phyloP scores from a whole-genome alignment of 2,797 vertebrate genomes.

The Benthosema pterotum region DNA sequence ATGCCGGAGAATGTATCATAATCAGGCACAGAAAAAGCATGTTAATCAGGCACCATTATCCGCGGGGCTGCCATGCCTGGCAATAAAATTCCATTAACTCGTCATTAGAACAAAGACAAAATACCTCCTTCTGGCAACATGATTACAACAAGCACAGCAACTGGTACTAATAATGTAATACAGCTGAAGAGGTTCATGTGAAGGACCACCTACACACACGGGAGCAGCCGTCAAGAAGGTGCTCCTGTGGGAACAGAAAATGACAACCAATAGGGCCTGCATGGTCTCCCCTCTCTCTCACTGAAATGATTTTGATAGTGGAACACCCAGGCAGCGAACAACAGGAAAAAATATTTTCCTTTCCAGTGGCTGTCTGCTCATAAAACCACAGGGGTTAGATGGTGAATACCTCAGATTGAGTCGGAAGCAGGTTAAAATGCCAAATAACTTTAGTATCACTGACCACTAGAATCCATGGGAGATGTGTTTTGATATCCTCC shows the following conservation, averaged over 20 bases:
- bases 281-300: conserved; percentile 22
- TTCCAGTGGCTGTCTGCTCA: conserved; percentile 11
- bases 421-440: not conserved
- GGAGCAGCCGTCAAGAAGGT: conserved; percentile 22
- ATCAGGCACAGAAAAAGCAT: conserved; percentile 12
- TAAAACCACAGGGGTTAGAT: conserved; percentile 36
- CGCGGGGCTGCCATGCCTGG: too few species aligned
- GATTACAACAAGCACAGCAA: conserved; percentile 16
- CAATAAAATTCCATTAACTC: too few species aligned
- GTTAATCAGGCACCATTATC: not conserved
- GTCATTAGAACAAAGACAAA: conserved; percentile 15
- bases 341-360: conserved; percentile 41
- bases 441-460: not conserved
- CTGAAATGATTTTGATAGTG: conserved; percentile 22
- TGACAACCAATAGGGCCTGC: conserved; percentile 19
- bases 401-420: not conserved
- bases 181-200: conserved; percentile 5
- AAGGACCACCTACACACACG: conserved; percentile 53
- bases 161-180: conserved; percentile 34
- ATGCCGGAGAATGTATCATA: not conserved
- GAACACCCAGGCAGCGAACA: conserved; percentile 58
- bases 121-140: conserved; percentile 34
- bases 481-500: not conserved
- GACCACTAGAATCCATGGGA: not conserved
- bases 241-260: conserved; percentile 39